phyloP scores from a whole-genome alignment of 37 sponge, comb jelly and placozoan genomes.

The Eunapius fragilis region DNA sequence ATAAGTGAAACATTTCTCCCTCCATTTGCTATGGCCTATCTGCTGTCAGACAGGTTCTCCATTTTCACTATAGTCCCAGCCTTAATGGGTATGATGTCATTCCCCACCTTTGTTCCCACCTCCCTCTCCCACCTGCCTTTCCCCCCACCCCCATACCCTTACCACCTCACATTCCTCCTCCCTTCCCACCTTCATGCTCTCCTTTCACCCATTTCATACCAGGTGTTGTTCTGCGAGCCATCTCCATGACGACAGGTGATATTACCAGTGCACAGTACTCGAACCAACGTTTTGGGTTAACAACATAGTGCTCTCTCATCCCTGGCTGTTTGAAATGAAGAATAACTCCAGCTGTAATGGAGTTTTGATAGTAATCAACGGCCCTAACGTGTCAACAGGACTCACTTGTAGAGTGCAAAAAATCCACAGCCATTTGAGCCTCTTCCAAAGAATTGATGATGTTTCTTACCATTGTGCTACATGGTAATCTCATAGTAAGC shows the following conservation, averaged over 20 bases:
- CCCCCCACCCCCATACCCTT: no score
- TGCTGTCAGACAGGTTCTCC: no score
- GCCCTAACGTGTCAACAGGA: not conserved
- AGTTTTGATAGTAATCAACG: not conserved
- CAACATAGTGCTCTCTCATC: conserved; percentile 57
- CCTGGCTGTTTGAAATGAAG: conserved; percentile 53
- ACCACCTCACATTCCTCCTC: no score
- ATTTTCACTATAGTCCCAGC: no score
- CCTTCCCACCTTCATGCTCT: no score
- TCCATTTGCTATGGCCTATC: no score
- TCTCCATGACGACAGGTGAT: conserved; percentile 4
- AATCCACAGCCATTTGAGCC: conserved; percentile 59
- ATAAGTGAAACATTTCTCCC: no score
- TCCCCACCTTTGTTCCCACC: no score
- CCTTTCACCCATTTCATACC: no score
- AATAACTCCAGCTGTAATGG: conserved; percentile 39
- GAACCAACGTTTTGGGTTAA: conserved; percentile 75
- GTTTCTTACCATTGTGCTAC: conserved; percentile 23
- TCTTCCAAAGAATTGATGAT: conserved; percentile 33
- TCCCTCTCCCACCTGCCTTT: no score
- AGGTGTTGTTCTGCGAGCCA: no score
- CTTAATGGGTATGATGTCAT: no score
- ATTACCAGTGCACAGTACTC: conserved; percentile 74
- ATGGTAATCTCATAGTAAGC: not conserved
- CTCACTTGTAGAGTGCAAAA: conserved; percentile 70